Percentiles rank a stretch among this genome's conserved stretches.
Conservation (phyloP, 2,797 vertebrate species). For the Morus bassanus region DNA sequence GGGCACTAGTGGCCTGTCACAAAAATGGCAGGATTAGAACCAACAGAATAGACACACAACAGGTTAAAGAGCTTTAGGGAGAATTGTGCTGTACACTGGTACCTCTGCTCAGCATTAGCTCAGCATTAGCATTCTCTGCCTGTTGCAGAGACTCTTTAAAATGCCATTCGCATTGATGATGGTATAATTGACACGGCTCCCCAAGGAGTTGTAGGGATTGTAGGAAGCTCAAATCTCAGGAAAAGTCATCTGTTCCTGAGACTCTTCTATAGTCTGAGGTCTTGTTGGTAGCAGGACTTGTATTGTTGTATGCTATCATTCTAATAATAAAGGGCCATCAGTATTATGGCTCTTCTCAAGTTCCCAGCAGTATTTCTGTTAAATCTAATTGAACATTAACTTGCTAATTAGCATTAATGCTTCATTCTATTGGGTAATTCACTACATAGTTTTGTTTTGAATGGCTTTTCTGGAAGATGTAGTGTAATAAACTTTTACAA, state of each 20-base stretch:
- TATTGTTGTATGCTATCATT: conserved; percentile 35
- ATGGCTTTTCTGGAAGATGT: conserved; percentile 9
- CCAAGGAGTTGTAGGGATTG: conserved; percentile 64
- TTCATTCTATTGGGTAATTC: conserved; percentile 37
- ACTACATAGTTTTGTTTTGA: not conserved
- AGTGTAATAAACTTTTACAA: conserved; percentile 8
- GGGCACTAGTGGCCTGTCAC: conserved; percentile 21
- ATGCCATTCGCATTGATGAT: conserved; percentile 74
- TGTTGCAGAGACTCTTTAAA: conserved; percentile 71
- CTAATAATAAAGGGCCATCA: conserved; percentile 45
- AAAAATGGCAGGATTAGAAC: conserved; percentile 23
- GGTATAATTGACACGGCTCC: conserved; percentile 74
- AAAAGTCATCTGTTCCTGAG: conserved; percentile 67
- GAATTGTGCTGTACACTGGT: not conserved
- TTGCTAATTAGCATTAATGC: conserved; percentile 41
- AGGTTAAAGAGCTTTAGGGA: conserved; percentile 48
- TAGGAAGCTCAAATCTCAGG: conserved; percentile 60
- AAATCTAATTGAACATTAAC: conserved; percentile 40
- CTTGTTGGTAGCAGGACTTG: conserved; percentile 39
- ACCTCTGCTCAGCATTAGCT: conserved; percentile 60
- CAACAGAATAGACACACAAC: conserved; percentile 10
- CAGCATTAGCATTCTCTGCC: conserved; percentile 68
- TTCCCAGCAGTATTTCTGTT: conserved; percentile 48
- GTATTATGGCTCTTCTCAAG: conserved; percentile 2
- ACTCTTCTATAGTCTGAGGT: conserved; percentile 44